These are phyloP conservation scores for Allolobophora icterica DNA, from an alignment of 2,888 invertebrate genomes.

Conservation along the genomic window DNA sequence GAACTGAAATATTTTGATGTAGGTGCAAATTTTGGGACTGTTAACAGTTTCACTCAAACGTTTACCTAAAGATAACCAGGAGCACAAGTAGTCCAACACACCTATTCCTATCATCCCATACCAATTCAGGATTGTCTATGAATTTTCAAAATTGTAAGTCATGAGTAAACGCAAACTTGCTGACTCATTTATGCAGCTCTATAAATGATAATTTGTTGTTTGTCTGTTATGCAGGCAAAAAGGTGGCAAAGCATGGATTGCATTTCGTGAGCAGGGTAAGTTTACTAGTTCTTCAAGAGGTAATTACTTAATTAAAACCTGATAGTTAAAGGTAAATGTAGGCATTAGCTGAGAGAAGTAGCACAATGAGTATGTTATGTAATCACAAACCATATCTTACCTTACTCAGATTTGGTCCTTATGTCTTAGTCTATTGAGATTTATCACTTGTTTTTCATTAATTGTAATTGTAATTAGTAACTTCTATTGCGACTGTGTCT, in stretches of 20 bases:
- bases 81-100: background rate
- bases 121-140: too few relatives aligned
- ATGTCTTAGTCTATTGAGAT: background rate
- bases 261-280: slow-evolving; percentile 12
- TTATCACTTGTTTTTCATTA: background rate
- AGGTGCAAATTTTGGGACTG: background rate
- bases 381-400: background rate
- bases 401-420: background rate
- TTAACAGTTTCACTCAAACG: background rate
- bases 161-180: background rate
- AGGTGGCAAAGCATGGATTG: slow-evolving; percentile 9
- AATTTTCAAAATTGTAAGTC: background rate
- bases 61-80: background rate
- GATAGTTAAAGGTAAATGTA: background rate
- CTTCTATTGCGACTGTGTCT: too few relatives aligned
- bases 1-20: too few relatives aligned
- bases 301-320: background rate
- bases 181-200: background rate
- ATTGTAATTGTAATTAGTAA: too few relatives aligned
- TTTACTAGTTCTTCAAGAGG: background rate
- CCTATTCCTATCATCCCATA: background rate
- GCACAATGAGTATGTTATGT: background rate
- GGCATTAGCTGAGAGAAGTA: background rate
- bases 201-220: too few relatives aligned
- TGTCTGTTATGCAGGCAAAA: slow-evolving; percentile 23